phyloP scores from a whole-genome alignment of 1,140 invertebrate genomes.

The Leptinotarsa defecta region DNA sequence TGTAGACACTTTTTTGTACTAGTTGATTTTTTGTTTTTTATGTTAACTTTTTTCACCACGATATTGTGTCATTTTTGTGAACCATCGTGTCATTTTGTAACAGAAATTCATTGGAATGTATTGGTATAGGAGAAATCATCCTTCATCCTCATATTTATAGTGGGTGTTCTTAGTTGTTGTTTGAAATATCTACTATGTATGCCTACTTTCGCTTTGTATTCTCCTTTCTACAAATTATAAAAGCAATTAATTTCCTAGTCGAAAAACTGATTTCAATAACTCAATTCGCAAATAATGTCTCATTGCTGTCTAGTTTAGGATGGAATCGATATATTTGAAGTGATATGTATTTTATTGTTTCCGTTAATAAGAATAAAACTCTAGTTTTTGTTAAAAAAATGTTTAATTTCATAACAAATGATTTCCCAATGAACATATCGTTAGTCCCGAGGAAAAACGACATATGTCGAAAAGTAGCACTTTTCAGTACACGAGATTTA shows the following conservation, averaged over 20 bases:
- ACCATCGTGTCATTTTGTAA: too few relatives aligned
- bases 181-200: background rate
- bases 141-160: too few relatives aligned
- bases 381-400: background rate
- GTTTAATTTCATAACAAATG: background rate
- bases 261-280: constrained; percentile 23
- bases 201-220: background rate
- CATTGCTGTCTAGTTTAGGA: background rate
- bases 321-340: constrained; percentile 6
- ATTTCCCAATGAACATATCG: too few relatives aligned
- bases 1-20: background rate
- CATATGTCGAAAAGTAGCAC: too few relatives aligned
- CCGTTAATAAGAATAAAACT: constrained; percentile 18
- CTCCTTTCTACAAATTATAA: background rate
- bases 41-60: background rate
- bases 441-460: too few relatives aligned
- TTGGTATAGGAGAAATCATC: too few relatives aligned
- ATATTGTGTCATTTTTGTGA: background rate
- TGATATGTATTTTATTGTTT: constrained; percentile 17
- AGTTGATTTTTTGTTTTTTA: background rate
- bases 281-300: constrained; percentile 20
- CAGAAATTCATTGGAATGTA: too few relatives aligned
- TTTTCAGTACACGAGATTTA: too few relatives aligned
- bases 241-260: constrained; percentile 18
- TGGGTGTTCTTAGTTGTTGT: background rate